Base-by-base conservation (phyloP, 2,113 vertebrate genomes). In the Tupaia chinensis region DNA sequence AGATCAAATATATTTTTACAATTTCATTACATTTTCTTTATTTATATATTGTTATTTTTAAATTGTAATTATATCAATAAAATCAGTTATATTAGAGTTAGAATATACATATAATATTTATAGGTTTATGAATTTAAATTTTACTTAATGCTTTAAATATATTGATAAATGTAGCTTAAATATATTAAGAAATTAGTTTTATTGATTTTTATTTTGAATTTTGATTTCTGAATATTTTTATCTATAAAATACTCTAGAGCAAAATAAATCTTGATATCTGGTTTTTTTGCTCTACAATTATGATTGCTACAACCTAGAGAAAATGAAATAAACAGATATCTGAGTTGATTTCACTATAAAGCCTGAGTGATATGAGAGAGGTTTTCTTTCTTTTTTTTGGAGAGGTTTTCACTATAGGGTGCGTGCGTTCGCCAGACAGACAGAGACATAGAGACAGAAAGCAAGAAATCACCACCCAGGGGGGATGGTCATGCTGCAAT, bases 11-110 rank as follows among this genome's bases (percentile, higher is more conserved):
- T 19, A 76, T 66, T 77, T 85, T 68, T 3, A 66, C 25, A 78
- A 23, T 77, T 91, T 82, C 22, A 72, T 88, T 32, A 69, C 68
- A 56, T 68, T 94, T 15, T 63, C 3, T 82, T 58, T 2, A 77
- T 87, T 93, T 87, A 34, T 60, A 72, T n/a, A 76, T 77, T 79
- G 5, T 44, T n/a, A 73, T 89, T 86, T 96, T 68, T 69, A 74
- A 53, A 74, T 72, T 53, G 16, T 54, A 54, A 56, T 60, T 63
- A 0, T 70, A 58, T 16, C 61, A 58, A 66, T 73, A 66, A 76
- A 80, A 86, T 95, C 54, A 85, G 17, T 12, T 60, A 61, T 66
- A 44, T 56, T 79, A 13, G 13, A 89, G 5, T 81, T 93, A 82
- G 11, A 81, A 73, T 78, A 5, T 32, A 54, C 32, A 44, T 29